Conservation (phyloP, 1,140 invertebrate species). For the Caenorhabditis latens region DNA sequence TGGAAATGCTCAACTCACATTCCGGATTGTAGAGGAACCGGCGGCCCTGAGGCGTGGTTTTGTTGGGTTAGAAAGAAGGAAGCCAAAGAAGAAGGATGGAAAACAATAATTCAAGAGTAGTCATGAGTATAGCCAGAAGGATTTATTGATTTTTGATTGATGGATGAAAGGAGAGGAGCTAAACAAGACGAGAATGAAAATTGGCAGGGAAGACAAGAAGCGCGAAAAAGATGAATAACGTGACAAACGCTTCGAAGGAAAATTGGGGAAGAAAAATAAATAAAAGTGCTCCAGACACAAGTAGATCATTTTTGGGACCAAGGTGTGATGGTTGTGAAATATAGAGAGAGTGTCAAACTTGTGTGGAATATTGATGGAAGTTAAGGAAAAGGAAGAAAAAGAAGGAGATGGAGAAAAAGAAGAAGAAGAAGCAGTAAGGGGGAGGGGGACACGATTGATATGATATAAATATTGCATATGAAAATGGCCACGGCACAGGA, state of each 20-base stretch:
- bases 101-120: constrained; percentile 30
- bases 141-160: constrained; percentile 51
- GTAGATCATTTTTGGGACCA: neutral
- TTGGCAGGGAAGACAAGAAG: neutral
- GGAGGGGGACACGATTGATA: constrained; percentile 36
- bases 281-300: neutral
- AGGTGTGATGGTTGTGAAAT: neutral
- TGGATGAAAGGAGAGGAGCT: neutral
- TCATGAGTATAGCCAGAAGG: neutral
- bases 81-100: neutral
- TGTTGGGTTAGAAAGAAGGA: neutral
- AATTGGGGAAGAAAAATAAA: neutral
- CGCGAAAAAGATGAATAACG: constrained; percentile 1
- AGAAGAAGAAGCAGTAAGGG: constrained; percentile 8
- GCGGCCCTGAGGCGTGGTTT: neutral
- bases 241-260: neutral
- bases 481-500: constrained; percentile 47
- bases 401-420: constrained; percentile 4
- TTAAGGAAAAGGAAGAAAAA: constrained; percentile 18
- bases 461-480: constrained; percentile 54
- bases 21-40: constrained; percentile 31
- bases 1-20: constrained; percentile 28
- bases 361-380: neutral
- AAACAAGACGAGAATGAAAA: neutral
- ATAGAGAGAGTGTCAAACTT: constrained; percentile 15